phyloP scores from a whole-genome alignment of 2,888 invertebrate species.

The Xiphydria camelus region DNA sequence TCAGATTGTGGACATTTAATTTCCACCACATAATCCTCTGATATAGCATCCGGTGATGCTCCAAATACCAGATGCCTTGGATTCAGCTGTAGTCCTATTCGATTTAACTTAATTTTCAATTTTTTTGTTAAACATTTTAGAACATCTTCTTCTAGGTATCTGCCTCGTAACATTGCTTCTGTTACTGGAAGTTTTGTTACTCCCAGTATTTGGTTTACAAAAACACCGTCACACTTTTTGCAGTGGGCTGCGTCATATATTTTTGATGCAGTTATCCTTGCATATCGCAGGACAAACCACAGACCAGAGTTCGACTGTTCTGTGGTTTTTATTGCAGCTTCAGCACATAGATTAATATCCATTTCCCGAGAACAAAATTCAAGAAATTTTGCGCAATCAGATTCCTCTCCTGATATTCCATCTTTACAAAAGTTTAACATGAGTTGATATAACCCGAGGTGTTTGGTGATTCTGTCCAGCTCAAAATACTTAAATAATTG shows the following conservation, averaged over 20 bases:
- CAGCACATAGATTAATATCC: background rate
- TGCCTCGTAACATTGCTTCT: slow-evolving; percentile 28
- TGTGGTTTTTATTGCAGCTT: background rate
- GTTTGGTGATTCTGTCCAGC: no score
- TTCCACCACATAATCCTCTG: slow-evolving; percentile 30
- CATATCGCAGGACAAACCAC: slow-evolving; percentile 21
- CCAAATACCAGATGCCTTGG: slow-evolving; percentile 21
- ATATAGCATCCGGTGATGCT: slow-evolving; percentile 33
- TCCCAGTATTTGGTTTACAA: slow-evolving; percentile 28
- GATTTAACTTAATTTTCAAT: background rate
- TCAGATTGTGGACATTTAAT: slow-evolving; percentile 31
- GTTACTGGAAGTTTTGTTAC: slow-evolving; percentile 20
- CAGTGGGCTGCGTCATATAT: slow-evolving; percentile 25
- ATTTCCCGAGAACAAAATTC: no score
- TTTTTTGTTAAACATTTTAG: no score
- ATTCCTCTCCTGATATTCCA: no score
- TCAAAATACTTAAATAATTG: no score
- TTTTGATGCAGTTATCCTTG: slow-evolving; percentile 22
- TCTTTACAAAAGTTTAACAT: no score
- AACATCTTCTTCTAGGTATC: slow-evolving; percentile 25
- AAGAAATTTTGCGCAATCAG: no score
- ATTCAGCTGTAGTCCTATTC: slow-evolving; percentile 5
- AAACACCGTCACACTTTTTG: slow-evolving; percentile 25
- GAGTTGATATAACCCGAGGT: no score
- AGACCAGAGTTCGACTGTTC: background rate